phyloP scores from a whole-genome alignment of 1,140 invertebrate genomes.

The Episyrphus balteatus region DNA sequence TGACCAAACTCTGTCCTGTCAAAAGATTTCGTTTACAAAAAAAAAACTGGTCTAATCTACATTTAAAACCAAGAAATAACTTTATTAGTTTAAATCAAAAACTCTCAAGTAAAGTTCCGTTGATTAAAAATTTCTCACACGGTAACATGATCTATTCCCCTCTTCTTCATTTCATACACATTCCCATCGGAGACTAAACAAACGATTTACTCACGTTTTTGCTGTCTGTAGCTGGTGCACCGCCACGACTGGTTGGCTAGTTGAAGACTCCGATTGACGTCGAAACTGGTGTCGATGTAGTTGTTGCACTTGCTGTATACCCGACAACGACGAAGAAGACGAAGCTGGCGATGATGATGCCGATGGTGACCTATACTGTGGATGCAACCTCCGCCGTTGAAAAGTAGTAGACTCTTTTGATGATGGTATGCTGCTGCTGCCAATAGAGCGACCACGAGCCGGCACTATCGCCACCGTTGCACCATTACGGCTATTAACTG shows the following conservation, averaged over 20 bases:
- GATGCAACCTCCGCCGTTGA: neutral
- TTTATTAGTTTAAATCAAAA: too few relatives aligned
- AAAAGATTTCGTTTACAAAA: too few relatives aligned
- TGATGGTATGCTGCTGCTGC: constrained; percentile 10
- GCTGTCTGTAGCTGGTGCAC: constrained; percentile 9
- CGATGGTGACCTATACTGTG: neutral
- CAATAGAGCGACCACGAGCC: neutral
- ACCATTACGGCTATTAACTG: neutral
- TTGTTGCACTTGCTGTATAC: neutral
- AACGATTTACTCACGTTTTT: constrained; percentile 26
- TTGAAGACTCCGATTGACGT: neutral
- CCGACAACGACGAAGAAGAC: constrained; percentile 1
- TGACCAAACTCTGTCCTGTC: too few relatives aligned
- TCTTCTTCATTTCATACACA: neutral
- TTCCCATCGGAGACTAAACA: neutral
- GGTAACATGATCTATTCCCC: too few relatives aligned
- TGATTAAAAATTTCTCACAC: too few relatives aligned
- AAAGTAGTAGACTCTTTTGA: constrained; percentile 16
- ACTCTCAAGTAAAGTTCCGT: too few relatives aligned
- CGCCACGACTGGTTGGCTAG: neutral
- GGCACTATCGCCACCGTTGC: neutral
- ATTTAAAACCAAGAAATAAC: too few relatives aligned
- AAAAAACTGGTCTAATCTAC: too few relatives aligned
- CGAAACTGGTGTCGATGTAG: constrained; percentile 1
- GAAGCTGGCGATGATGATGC: neutral